Base-by-base conservation (phyloP, 1,140 invertebrate genomes). In the Tribolium madens region DNA sequence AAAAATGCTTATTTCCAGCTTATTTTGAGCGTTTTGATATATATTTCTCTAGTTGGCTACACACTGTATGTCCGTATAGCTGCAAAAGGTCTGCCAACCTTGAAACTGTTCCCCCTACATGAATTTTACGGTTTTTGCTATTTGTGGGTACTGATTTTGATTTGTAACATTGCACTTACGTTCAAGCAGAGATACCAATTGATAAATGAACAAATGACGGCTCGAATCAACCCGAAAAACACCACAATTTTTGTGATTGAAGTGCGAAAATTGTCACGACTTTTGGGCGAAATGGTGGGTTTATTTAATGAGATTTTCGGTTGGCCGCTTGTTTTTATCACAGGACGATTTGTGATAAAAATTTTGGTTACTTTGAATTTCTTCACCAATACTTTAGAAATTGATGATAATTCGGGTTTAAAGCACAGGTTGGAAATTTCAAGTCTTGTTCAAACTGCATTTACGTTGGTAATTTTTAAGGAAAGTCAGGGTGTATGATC, bases 221-320 rank as follows among this genome's bases (percentile, higher is more conserved):
- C 31, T 3, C 15, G 12, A 17, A 15, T 26, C 13, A 18, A 18
- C 2, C 15, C 14, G 3, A 13, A 26, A n/a, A 50, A 52, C 26
- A 26, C 12, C 15, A 26, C 21, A n/a, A 12, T 31, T 13, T 31
- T 52, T 4, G 12, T 72, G 2, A 9, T 12, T 9, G 70, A 72
- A 72, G 21, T 50, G 1, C 17, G 31, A 1, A 21, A 52, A 48
- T 14, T 72, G 18, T 48, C 50, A 10, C 42, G 46, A 50, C 18
- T 72, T 12, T 26, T 72, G 7, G 46, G 50, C 2, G 70, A 72
- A 50, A 72, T 52, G 26, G 50, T 72, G 0, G 46, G 26, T 4
- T 26, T 48, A 4, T 72, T 72, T 14, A 72, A 72, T 17, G 36
- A 72, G 1, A 52, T 72, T 72, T 72, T 52, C 5, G 70, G 70